These are phyloP conservation scores for Volucella inflata DNA, from an alignment of 2,888 invertebrate species.

Conservation along the genomic window DNA sequence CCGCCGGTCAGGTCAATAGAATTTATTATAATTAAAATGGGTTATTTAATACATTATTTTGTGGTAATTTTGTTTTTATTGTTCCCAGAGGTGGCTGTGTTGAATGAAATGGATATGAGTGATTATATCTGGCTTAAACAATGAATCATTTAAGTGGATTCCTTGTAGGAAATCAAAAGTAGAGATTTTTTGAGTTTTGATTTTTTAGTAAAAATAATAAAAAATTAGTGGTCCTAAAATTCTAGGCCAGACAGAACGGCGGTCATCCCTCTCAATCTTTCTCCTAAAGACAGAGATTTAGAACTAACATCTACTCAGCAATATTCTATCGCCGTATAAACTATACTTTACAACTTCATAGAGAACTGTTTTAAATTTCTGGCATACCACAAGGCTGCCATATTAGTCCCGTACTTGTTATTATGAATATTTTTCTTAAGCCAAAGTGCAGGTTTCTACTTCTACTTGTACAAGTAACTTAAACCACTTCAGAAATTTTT, in stretches of 20 bases:
- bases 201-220: too few species aligned
- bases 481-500: constrained; percentile 52
- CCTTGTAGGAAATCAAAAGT: too few species aligned
- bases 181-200: too few species aligned
- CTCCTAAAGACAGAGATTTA: too few species aligned
- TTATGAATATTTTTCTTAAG: not conserved
- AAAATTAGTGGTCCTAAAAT: too few species aligned
- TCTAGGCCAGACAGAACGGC: too few species aligned
- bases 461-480: constrained; percentile 59
- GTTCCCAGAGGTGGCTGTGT: constrained; percentile 14
- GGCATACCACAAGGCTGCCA: constrained; percentile 33
- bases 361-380: not conserved
- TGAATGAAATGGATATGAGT: not conserved
- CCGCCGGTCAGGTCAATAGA: constrained; percentile 32
- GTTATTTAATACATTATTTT: constrained; percentile 31
- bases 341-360: too few species aligned
- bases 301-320: too few species aligned
- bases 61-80: not conserved
- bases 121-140: too few species aligned
- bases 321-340: too few species aligned
- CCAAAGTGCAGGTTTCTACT: constrained; percentile 44
- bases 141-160: too few species aligned
- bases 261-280: too few species aligned
- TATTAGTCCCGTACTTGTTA: constrained; percentile 35
- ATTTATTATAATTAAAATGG: constrained; percentile 62